These are phyloP conservation scores for Sphaeramia orbicularis DNA, from an alignment of 2,797 vertebrate genomes.

Conservation along the genomic window DNA sequence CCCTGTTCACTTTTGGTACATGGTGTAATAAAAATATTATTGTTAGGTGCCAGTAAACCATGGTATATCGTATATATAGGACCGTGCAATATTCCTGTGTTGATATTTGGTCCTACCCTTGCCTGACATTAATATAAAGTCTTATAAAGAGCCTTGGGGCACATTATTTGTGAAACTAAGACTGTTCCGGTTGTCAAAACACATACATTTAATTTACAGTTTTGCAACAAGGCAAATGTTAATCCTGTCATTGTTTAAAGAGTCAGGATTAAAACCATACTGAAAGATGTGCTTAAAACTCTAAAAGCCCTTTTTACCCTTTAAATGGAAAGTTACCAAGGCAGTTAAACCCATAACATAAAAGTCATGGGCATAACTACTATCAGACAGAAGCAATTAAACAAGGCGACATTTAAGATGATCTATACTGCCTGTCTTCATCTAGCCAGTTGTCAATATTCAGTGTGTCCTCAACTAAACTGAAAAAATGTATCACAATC, in stretches of 20 bases:
- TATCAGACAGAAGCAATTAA: conserved; percentile 81
- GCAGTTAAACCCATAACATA: conserved; percentile 79
- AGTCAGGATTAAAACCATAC: conserved; percentile 62
- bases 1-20: too few relatives aligned
- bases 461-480: conserved; percentile 79
- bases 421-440: conserved; percentile 78
- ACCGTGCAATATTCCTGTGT: neutral
- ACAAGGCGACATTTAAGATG: conserved; percentile 83
- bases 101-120: neutral
- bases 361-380: conserved; percentile 80
- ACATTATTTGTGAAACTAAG: conserved; percentile 21
- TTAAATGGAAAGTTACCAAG: conserved; percentile 76
- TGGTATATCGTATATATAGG: neutral
- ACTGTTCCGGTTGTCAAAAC: conserved; percentile 20
- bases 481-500: conserved; percentile 77
- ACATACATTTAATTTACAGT: conserved; percentile 31
- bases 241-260: conserved; percentile 61
- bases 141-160: neutral
- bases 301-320: conserved; percentile 75
- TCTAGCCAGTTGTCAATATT: conserved; percentile 83
- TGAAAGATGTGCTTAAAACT: conserved; percentile 57
- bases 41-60: too few relatives aligned
- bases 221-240: conserved; percentile 60
- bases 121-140: neutral
- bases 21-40: too few relatives aligned